phyloP scores from a whole-genome alignment of 1,140 invertebrate species.

The Temnothorax curvispinosus region DNA sequence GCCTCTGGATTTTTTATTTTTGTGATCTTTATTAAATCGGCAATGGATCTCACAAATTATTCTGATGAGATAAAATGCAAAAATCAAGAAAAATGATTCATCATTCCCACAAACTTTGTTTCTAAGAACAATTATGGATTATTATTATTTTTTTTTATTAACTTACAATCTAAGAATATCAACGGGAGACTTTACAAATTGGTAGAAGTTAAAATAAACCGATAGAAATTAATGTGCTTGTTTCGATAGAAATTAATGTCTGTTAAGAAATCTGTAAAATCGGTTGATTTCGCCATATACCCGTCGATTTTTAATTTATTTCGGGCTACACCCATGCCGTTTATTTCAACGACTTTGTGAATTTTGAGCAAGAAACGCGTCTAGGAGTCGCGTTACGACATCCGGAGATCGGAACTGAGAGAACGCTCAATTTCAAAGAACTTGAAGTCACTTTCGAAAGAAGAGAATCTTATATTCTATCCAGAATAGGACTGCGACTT shows the following conservation, averaged over 20 bases:
- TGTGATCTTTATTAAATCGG: neutral
- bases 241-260: neutral
- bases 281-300: neutral
- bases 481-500: no score
- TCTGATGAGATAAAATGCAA: neutral
- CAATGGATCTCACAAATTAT: neutral
- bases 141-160: neutral
- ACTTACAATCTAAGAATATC: neutral
- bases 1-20: neutral
- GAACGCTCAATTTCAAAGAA: slow-evolving; percentile 38
- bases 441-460: neutral
- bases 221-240: neutral
- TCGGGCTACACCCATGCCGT: neutral
- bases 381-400: slow-evolving; percentile 6
- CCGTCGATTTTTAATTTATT: slow-evolving; percentile 69
- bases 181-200: neutral
- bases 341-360: neutral
- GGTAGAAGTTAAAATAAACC: neutral
- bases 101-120: neutral
- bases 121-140: neutral
- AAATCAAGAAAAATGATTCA: neutral
- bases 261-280: neutral
- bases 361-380: slow-evolving; percentile 56
- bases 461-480: neutral
- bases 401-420: neutral